phyloP scores from a whole-genome alignment of 2,113 vertebrate genomes.

The Galbula dea region DNA sequence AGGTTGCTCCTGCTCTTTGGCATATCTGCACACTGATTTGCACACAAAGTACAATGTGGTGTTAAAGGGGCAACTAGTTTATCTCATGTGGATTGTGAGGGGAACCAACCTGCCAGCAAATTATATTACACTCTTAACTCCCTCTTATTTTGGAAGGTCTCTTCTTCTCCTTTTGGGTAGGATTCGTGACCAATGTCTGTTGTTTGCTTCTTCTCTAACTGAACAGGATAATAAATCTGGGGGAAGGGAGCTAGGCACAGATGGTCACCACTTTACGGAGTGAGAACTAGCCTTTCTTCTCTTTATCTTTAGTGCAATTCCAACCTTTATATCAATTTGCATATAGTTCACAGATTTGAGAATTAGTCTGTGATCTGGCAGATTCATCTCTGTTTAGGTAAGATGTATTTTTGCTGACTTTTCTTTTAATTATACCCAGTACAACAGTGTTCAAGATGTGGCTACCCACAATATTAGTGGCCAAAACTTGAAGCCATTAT shows the following conservation, averaged over 20 bases:
- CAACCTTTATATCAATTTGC: background rate
- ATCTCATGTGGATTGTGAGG: background rate
- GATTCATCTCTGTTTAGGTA: background rate
- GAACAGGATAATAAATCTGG: background rate
- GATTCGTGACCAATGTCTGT: background rate
- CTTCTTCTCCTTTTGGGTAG: background rate
- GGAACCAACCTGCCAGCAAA: background rate
- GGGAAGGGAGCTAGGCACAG: background rate
- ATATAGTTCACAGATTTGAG: background rate
- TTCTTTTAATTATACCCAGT: background rate
- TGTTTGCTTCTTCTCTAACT: background rate
- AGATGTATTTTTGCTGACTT: background rate
- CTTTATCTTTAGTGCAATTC: background rate
- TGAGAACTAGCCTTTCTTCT: background rate
- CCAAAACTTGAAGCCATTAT: background rate
- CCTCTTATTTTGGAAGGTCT: background rate
- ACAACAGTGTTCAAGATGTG: background rate
- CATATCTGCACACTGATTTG: background rate
- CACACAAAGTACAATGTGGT: background rate
- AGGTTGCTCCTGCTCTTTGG: background rate
- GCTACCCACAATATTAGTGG: background rate
- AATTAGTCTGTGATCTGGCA: background rate
- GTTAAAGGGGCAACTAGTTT: background rate
- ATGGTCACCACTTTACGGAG: background rate
- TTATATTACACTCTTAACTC: background rate